Conservation (phyloP, 2,797 vertebrate species). For the Huso huso region DNA sequence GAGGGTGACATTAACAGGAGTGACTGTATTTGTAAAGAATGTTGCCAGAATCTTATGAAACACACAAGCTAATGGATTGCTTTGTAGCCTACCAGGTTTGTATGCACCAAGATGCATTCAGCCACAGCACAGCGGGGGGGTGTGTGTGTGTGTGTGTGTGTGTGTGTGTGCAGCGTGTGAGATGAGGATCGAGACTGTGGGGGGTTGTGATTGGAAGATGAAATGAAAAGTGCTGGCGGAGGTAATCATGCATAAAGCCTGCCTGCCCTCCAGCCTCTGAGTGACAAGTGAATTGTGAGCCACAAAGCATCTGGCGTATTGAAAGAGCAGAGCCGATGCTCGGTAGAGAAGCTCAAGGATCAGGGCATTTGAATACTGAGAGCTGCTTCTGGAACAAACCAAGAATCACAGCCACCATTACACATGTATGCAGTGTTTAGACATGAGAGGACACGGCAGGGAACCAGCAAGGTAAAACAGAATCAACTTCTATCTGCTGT, state of each 20-base stretch:
- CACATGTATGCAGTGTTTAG: background rate
- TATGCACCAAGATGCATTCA: too few relatives aligned
- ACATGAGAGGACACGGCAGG: background rate
- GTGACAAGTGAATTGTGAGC: conserved; percentile 5
- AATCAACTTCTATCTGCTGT: too few relatives aligned
- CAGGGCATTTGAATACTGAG: background rate
- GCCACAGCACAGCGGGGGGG: background rate
- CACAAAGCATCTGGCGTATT: background rate
- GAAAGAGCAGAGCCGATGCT: background rate
- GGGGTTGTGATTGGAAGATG: conserved; percentile 1
- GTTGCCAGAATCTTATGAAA: too few relatives aligned
- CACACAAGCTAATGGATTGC: background rate
- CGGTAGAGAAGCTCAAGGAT: background rate
- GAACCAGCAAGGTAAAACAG: background rate
- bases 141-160: too few relatives aligned
- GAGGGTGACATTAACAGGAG: too few relatives aligned
- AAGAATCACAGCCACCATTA: background rate
- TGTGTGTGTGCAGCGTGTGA: background rate
- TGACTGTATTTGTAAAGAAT: too few relatives aligned
- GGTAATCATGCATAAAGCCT: background rate
- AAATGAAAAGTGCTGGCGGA: background rate
- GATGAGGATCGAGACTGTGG: background rate
- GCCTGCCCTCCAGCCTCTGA: background rate
- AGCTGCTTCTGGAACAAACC: background rate
- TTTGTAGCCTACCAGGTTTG: background rate